Conservation (phyloP, 2,888 invertebrate genomes). For the Calameuta pallipes region DNA sequence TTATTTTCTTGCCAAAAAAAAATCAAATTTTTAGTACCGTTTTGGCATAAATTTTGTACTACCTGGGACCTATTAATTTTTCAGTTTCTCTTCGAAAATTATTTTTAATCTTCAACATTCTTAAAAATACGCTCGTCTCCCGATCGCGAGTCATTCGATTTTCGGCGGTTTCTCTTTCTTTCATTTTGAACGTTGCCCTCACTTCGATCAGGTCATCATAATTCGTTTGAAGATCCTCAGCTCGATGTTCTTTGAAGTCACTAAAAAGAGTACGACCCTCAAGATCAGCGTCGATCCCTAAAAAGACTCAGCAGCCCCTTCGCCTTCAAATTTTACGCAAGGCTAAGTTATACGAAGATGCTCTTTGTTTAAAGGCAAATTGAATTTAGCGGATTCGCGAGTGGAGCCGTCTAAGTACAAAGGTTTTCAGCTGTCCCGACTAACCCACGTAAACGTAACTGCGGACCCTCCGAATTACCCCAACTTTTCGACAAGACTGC, state of each 20-base stretch:
- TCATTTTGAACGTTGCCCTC: background rate
- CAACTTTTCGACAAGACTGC: background rate
- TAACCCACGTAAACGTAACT: background rate
- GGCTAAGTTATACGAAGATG: slow-evolving; percentile 56
- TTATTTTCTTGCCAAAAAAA: no score
- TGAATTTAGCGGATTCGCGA: slow-evolving; percentile 42
- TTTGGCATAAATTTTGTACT: no score
- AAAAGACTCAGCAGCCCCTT: slow-evolving; percentile 52
- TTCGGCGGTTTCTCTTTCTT: background rate
- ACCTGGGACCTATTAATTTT: no score
- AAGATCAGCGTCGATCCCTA: slow-evolving; percentile 27
- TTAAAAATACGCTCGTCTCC: background rate
- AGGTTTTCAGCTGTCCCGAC: background rate
- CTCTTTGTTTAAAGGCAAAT: slow-evolving; percentile 59
- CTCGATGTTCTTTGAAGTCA: background rate
- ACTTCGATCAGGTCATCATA: background rate
- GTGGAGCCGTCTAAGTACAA: background rate
- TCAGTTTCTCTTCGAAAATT: no score
- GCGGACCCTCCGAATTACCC: background rate
- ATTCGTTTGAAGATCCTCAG: background rate
- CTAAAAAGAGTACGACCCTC: background rate
- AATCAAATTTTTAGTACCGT: no score
- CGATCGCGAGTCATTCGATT: background rate
- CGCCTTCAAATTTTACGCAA: slow-evolving; percentile 61
- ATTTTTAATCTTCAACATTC: background rate